phyloP scores from a whole-genome alignment of 1,140 invertebrate genomes.

The Formica exsecta region DNA sequence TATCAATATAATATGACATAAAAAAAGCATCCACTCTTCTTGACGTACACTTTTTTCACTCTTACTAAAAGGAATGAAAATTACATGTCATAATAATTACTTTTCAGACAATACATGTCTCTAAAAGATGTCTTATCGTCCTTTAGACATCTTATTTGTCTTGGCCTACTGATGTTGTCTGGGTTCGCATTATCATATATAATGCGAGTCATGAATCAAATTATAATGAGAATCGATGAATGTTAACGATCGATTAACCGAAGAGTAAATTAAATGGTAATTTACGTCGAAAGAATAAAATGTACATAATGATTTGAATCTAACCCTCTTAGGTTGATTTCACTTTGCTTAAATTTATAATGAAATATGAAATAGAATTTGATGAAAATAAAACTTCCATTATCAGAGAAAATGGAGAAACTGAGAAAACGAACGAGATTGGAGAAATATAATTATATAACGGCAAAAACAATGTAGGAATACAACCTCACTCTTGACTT shows the following conservation, averaged over 20 bases:
- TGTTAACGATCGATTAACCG: neutral
- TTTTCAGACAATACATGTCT: no score
- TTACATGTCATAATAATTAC: neutral
- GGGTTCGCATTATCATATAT: neutral
- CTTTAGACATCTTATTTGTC: no score
- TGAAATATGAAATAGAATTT: neutral
- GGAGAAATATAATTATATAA: conserved; percentile 24
- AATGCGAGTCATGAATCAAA: neutral
- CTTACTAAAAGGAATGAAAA: neutral
- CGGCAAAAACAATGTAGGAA: neutral
- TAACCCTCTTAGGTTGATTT: neutral
- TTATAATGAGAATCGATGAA: neutral
- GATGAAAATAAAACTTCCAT: neutral
- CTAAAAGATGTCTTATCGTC: no score
- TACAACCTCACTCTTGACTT: conserved; percentile 14
- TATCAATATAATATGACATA: neutral
- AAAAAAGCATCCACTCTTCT: neutral
- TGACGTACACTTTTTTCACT: neutral
- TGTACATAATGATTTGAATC: neutral
- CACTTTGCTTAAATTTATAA: neutral
- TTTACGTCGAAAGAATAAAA: neutral
- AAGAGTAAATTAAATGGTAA: neutral
- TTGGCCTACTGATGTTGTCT: no score
- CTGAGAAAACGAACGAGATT: neutral
- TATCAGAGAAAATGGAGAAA: neutral